Evolutionary conservation across 2,888 invertebrate genomes (phyloP).

Genomic region (Panopea generosa): DNA sequence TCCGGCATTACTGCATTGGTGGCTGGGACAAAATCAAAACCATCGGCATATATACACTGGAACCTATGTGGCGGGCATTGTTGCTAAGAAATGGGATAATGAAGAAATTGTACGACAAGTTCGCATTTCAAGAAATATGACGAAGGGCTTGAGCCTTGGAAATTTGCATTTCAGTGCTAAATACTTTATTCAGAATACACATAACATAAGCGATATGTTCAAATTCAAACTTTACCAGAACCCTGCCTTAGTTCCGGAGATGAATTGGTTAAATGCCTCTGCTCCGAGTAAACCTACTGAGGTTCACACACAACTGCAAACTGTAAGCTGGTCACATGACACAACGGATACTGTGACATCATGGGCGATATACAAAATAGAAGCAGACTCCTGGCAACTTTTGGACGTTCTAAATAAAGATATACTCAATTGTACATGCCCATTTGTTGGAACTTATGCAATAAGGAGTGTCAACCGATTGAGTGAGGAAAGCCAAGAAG

Average conservation of each 20-base stretch:
- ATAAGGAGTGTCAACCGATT: slow-evolving; percentile 48
- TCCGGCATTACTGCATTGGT: slow-evolving; percentile 80
- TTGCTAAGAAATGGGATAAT: slow-evolving; percentile 69
- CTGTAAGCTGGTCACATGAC: slow-evolving; percentile 64
- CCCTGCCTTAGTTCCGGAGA: slow-evolving; percentile 71
- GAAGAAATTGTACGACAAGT: slow-evolving; percentile 77
- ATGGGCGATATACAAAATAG: slow-evolving; percentile 66
- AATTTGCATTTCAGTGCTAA: slow-evolving; percentile 78
- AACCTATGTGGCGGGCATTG: slow-evolving; percentile 67
- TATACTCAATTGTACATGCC: slow-evolving; percentile 9
- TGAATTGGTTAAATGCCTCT: slow-evolving; percentile 69
- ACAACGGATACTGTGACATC: slow-evolving; percentile 46
- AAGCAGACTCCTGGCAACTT: slow-evolving; percentile 61
- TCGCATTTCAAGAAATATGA: slow-evolving; percentile 62
- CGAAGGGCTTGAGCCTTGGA: slow-evolving; percentile 66
- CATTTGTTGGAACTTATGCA: slow-evolving; percentile 50
- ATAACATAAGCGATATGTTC: slow-evolving; percentile 69
- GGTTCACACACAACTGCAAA: slow-evolving; percentile 42
- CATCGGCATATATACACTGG: slow-evolving; percentile 77
- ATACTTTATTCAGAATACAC: slow-evolving; percentile 67
- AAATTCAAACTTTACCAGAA: slow-evolving; percentile 60
- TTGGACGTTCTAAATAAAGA: slow-evolving; percentile 38
- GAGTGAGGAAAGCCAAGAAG: slow-evolving; percentile 43
- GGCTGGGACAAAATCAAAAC: slow-evolving; percentile 74
- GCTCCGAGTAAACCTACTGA: slow-evolving; percentile 52